Conservation (phyloP, 1,140 invertebrate genomes). For the Thaumatotibia leucotreta region DNA sequence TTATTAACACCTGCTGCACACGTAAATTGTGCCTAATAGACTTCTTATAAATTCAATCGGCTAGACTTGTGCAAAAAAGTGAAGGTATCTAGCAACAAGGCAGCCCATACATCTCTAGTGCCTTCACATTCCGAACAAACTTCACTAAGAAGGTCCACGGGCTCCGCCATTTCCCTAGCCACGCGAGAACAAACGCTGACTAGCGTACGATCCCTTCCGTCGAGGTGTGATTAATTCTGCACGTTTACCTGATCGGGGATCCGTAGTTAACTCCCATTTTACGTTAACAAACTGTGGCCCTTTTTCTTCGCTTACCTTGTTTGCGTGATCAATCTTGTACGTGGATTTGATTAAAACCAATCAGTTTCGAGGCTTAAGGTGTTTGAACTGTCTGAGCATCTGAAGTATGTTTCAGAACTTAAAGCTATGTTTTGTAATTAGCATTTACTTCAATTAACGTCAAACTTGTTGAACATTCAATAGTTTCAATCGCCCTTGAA, state of each 20-base stretch:
- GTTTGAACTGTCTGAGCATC: not conserved
- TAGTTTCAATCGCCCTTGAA: no score
- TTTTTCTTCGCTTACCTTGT: conserved; percentile 28
- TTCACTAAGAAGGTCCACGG: no score
- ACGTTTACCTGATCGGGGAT: conserved; percentile 45
- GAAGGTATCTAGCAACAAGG: no score
- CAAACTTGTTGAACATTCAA: not conserved
- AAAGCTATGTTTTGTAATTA: not conserved
- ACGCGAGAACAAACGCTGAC: conserved; percentile 34
- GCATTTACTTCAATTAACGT: not conserved
- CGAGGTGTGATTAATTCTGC: conserved; percentile 47
- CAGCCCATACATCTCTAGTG: no score
- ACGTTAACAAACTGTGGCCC: conserved; percentile 26
- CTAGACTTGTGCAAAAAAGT: no score
- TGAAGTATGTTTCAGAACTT: not conserved
- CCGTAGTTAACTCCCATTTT: conserved; percentile 33
- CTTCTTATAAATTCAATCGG: no score
- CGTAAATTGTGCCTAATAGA: no score
- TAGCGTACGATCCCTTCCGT: conserved; percentile 36
- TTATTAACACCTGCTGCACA: no score
- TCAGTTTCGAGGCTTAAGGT: not conserved
- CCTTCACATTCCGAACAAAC: no score
- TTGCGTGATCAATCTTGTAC: conserved; percentile 20
- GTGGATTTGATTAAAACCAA: conserved; percentile 21
- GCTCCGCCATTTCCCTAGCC: conserved; percentile 31